phyloP scores from a whole-genome alignment of 2,888 invertebrate species.

The Pyrgus malvae region DNA sequence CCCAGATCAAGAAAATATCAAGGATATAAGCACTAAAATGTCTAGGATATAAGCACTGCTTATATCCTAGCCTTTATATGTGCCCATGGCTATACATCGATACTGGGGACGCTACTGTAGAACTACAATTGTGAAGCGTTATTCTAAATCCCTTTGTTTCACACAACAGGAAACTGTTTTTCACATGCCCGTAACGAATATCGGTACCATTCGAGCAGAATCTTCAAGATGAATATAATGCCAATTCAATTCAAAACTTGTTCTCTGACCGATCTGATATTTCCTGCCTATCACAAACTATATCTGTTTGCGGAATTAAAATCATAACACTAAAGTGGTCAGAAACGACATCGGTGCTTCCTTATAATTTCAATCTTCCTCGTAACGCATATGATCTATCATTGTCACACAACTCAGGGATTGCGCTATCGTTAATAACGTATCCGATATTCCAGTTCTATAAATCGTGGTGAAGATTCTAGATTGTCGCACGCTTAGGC shows the following conservation, averaged over 20 bases:
- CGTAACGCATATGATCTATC: conserved; percentile 9
- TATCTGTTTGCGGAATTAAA: conserved; percentile 7
- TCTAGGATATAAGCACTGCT: too few relatives aligned
- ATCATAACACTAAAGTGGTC: conserved; percentile 4
- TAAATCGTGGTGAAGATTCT: conserved; percentile 1
- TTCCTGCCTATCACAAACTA: neutral
- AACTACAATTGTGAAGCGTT: too few relatives aligned
- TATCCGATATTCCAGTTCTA: conserved; percentile 1
- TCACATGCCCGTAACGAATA: neutral
- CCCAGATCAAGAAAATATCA: too few relatives aligned
- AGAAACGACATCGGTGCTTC: neutral
- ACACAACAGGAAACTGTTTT: neutral
- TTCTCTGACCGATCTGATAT: conserved; percentile 3
- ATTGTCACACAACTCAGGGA: conserved; percentile 15
- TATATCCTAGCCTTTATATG: too few relatives aligned
- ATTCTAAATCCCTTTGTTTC: neutral
- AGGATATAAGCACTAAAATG: too few relatives aligned
- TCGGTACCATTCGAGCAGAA: neutral
- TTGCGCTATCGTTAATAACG: conserved; percentile 6
- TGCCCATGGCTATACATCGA: too few relatives aligned
- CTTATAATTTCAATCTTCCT: conserved; percentile 6
- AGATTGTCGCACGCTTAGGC: neutral
- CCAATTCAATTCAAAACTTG: conserved; percentile 3
- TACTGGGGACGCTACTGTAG: too few relatives aligned
- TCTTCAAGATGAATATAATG: conserved; percentile 2